Conservation (phyloP, 1,140 invertebrate species). For the Drusus annulatus region DNA sequence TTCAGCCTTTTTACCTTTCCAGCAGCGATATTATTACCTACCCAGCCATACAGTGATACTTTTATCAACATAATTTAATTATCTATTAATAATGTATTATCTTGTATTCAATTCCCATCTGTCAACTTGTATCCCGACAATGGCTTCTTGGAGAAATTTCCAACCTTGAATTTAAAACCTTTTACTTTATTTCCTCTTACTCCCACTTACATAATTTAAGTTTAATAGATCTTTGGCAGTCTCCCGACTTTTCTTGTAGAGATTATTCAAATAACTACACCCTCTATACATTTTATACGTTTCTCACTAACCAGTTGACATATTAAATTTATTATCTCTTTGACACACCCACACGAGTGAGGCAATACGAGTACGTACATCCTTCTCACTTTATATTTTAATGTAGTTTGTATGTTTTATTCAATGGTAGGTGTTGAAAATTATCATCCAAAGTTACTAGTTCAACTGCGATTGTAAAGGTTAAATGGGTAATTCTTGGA, state of each 20-base stretch:
- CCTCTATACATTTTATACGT: background rate
- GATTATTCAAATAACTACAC: background rate
- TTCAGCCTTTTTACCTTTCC: no score
- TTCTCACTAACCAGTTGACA: background rate
- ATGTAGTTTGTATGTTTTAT: conserved; percentile 1
- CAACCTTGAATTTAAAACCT: no score
- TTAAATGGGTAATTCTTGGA: background rate
- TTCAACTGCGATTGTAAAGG: no score
- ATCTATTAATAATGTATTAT: no score
- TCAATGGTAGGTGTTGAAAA: background rate
- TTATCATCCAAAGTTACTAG: no score
- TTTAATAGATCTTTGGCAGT: background rate
- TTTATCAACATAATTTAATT: no score
- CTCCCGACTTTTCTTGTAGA: background rate
- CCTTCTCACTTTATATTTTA: conserved; percentile 7
- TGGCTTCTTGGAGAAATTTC: no score
- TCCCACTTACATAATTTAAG: background rate
- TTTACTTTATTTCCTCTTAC: no score
- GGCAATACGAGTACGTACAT: background rate
- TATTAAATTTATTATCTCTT: background rate
- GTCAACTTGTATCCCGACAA: no score
- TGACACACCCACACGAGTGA: background rate
- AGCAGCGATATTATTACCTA: no score
- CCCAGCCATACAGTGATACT: no score
- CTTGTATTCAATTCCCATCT: no score